A percentile compares a stretch with the other conserved stretches of the same genome.
These are phyloP conservation scores for Oligia strigilis DNA, from an alignment of 2,888 invertebrate species.

Conservation along the genomic window DNA sequence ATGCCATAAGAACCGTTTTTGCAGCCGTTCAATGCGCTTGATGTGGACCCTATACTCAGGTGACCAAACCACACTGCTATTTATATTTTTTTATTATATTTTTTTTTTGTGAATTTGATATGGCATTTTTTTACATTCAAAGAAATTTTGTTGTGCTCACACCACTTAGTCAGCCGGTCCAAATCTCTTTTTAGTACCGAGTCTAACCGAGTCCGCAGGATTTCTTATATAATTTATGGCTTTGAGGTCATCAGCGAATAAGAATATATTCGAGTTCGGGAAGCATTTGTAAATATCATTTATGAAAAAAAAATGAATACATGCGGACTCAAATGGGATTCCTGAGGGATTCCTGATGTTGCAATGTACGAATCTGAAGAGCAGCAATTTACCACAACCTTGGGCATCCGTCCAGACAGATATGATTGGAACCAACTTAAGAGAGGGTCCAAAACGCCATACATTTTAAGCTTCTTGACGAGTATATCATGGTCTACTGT, in stretches of 20 bases:
- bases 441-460: too few species aligned
- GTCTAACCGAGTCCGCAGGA: not conserved
- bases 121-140: too few species aligned
- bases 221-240: not conserved
- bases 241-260: constrained; percentile 6
- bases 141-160: too few species aligned
- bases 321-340: not conserved
- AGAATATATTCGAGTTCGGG: not conserved
- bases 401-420: too few species aligned
- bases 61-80: too few species aligned
- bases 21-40: too few species aligned
- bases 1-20: too few species aligned
- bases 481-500: not conserved
- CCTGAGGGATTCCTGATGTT: not conserved
- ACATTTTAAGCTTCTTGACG: not conserved
- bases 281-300: constrained; percentile 1
- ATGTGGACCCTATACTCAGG: too few species aligned
- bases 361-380: not conserved
- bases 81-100: too few species aligned
- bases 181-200: not conserved
- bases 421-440: not conserved
- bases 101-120: too few species aligned
- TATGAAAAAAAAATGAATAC: constrained; percentile 4
- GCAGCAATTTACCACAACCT: not conserved
- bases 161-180: too few species aligned